phyloP scores from a whole-genome alignment of 2,797 vertebrate species.

The Dromococcyx pavoninus region DNA sequence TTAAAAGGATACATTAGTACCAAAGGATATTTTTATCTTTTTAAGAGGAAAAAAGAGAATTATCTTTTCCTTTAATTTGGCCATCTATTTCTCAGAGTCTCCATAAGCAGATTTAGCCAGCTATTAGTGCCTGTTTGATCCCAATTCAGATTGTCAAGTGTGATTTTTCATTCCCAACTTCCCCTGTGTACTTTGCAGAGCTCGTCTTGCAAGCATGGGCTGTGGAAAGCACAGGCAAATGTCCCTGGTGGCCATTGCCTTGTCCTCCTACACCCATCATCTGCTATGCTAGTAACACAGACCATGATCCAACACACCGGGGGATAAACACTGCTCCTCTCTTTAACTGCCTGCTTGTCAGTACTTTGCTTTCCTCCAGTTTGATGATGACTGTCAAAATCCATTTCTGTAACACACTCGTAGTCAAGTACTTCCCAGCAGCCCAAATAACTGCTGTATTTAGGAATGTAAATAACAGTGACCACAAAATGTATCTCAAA shows the following conservation, averaged over 20 bases:
- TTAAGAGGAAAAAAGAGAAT: not conserved
- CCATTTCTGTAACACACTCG: not conserved
- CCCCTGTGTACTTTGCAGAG: not conserved
- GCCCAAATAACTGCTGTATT: not conserved
- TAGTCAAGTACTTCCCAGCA: not conserved
- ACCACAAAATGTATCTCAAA: not conserved
- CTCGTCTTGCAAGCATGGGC: accelerated
- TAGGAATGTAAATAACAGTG: not conserved
- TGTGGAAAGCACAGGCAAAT: not conserved
- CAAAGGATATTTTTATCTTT: not conserved
- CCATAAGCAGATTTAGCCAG: not conserved
- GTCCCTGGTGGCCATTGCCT: too few species aligned
- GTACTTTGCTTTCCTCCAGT: not conserved
- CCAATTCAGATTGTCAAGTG: not conserved
- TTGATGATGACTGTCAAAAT: not conserved
- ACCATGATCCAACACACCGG: accelerated
- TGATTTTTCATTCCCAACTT: not conserved
- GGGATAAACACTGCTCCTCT: not conserved
- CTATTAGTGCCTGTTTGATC: not conserved
- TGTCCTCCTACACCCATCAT: accelerated
- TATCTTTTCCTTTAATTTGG: not conserved
- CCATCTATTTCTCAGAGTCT: not conserved
- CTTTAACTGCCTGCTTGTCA: not conserved
- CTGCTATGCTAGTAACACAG: not conserved
- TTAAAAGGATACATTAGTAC: not conserved